Conservation (phyloP, 2,888 invertebrate species). For the Orthosia incerta region DNA sequence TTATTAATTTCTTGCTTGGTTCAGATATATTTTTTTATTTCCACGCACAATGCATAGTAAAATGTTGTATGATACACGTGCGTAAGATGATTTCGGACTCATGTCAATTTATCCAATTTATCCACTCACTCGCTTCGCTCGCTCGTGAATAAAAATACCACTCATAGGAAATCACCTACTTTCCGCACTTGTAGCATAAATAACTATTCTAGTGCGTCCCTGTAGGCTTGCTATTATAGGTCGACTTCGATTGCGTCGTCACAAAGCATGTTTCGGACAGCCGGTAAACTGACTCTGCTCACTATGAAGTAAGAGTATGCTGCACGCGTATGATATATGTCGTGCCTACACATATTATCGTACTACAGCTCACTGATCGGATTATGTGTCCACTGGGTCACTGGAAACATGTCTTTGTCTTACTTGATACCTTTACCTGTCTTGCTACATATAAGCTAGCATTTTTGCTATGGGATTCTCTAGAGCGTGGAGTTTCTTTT, state of each 20-base stretch:
- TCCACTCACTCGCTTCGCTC: too few species aligned
- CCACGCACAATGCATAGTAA: too few species aligned
- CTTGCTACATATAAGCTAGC: neutral
- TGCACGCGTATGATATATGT: too few species aligned
- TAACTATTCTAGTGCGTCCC: constrained; percentile 12
- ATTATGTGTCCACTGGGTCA: constrained; percentile 4
- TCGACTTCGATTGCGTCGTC: neutral
- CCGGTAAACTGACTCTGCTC: neutral
- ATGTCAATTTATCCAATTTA: too few species aligned
- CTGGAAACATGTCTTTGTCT: neutral
- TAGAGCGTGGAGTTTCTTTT: neutral
- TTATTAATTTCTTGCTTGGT: too few species aligned
- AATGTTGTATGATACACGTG: too few species aligned
- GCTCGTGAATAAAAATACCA: too few species aligned
- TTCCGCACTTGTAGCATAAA: too few species aligned
- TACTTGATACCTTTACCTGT: neutral
- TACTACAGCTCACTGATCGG: neutral
- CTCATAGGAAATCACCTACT: too few species aligned
- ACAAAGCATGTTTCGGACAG: neutral
- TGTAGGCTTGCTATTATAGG: neutral
- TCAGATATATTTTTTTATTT: too few species aligned
- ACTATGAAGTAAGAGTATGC: constrained; percentile 3
- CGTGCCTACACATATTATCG: neutral
- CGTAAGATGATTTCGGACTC: too few species aligned
- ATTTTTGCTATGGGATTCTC: neutral